A percentile compares a stretch with the other conserved stretches of the same genome.
phyloP scores from a whole-genome alignment of 2,113 vertebrate species.

The Prionailurus bengalensis region DNA sequence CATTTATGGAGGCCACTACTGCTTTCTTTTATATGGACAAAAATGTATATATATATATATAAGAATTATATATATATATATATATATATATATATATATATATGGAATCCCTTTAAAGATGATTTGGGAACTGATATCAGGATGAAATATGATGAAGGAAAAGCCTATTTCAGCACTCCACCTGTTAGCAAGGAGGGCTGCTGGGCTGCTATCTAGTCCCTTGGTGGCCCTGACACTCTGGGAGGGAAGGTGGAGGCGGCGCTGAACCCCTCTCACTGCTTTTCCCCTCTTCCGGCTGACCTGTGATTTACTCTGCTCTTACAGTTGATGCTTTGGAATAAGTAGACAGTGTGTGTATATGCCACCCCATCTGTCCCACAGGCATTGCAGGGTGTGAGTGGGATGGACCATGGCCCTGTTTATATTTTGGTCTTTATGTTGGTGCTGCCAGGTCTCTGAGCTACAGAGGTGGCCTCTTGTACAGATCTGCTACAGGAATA shows the following conservation, averaged over 20 bases:
- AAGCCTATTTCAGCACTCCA: not conserved
- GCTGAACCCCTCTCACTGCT: conserved; percentile 43
- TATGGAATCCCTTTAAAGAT: conserved; percentile 70
- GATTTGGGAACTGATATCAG: conserved; percentile 77
- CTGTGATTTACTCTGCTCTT: conserved; percentile 76
- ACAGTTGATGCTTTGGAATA: conserved; percentile 73
- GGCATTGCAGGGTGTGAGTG: not conserved
- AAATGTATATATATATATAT: conserved; percentile 82
- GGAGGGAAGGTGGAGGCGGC: conserved; percentile 67
- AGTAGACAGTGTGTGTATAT: conserved; percentile 37
- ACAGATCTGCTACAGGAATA: conserved; percentile 24
- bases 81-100: conserved; percentile 75
- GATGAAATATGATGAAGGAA: conserved; percentile 74
- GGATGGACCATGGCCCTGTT: not conserved
- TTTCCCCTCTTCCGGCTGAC: conserved; percentile 76
- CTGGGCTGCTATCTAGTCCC: not conserved
- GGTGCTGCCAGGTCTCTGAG: conserved; percentile 63
- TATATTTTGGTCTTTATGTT: conserved; percentile 50
- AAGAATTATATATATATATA: conserved; percentile 78
- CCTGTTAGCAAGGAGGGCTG: not conserved
- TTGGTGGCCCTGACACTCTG: conserved; percentile 54
- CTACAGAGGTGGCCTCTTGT: conserved; percentile 48
- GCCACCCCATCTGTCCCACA: not conserved
- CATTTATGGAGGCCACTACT: conserved; percentile 63
- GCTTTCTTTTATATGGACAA: conserved; percentile 82